Evolutionary conservation across 2,113 vertebrate species (phyloP), one percentile per base, ranked within the genome.

Genomic region (Nanorana parkeri): DNA sequence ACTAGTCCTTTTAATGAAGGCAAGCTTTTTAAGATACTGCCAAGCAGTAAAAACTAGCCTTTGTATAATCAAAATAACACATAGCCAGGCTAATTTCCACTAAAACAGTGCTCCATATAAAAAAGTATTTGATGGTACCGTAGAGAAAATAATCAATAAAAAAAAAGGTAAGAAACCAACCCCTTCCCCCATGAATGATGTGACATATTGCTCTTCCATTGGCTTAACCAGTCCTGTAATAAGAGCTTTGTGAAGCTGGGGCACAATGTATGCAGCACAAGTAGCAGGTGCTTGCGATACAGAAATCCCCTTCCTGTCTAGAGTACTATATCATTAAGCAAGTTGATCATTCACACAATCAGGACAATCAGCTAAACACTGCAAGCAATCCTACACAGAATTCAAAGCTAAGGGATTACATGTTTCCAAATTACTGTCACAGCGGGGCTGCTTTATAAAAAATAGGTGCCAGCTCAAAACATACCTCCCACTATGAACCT

Each of bases 401-500:
- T 83, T 68, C 80, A 83, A 76, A 76, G 80, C 80, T 83, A 60
- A 68, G 80, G 80, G 80, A 83, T 83, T 83, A 83, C 72, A 83
- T 63, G 64, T 83, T 83, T 83, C 72, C 80, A 83, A 83, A 83
- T 83, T 83, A 83, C 80, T 76, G 64, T 75, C 80, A 83, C 80
- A 83, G 80, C 80, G 56, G 80, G 80, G 64, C 29, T 68, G 80
- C 80, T 83, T 83, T 83, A 76, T 83, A 83, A 83, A 47, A 83
- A 83, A 76, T 83, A 83, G 80, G 80, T 83, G 80, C 72, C 80
- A 26, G 80, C 80, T 68, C 80, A 83, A 83, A 83, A 83, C 80
- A 83, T 83, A 83, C 80, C 80, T 83, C 80, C 80, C 72, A 76
- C 80, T 76, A 83, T 67, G 80, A 76, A 83, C 80, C 80, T 83